Percentiles rank a stretch among this genome's conserved stretches.
Conservation (phyloP, 2,888 invertebrate species). For the Hyposoter dolosus region DNA sequence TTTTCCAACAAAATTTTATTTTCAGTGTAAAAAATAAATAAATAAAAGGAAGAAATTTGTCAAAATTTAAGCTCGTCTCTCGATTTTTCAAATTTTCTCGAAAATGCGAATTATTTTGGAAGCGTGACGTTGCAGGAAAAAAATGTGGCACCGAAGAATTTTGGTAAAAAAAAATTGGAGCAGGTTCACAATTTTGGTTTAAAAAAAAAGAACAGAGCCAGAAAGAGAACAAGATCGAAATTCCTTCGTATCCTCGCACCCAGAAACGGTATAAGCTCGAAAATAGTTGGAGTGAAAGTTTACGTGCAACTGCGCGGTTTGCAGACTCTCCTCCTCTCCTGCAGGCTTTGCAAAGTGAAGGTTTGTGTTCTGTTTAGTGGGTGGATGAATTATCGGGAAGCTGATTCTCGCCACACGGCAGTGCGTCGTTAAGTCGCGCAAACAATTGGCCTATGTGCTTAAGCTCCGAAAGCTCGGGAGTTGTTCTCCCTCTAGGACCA, state of each 20-base stretch:
- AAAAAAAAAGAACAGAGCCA: too few species aligned
- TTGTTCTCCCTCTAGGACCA: conserved; percentile 44
- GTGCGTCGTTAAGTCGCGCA: conserved; percentile 66
- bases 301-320: conserved; percentile 36
- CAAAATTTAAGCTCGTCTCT: too few species aligned
- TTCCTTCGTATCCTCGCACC: neutral
- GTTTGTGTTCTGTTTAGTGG: conserved; percentile 41
- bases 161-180: conserved; percentile 3
- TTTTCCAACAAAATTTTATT: too few species aligned
- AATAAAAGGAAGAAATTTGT: too few species aligned
- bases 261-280: conserved; percentile 1
- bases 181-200: too few species aligned
- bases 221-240: conserved; percentile 23
- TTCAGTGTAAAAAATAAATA: too few species aligned
- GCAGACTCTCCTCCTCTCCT: conserved; percentile 9
- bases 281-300: conserved; percentile 53
- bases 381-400: conserved; percentile 65
- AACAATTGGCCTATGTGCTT: conserved; percentile 61
- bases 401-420: conserved; percentile 61
- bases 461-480: conserved; percentile 2
- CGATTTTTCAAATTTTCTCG: too few species aligned
- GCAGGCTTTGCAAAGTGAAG: conserved; percentile 13
- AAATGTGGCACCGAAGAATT: neutral
- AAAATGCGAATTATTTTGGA: neutral
- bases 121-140: neutral